Percentiles rank a stretch among this genome's conserved stretches.
phyloP scores from a whole-genome alignment of 1,140 invertebrate species.

The Littorina saxatilis region DNA sequence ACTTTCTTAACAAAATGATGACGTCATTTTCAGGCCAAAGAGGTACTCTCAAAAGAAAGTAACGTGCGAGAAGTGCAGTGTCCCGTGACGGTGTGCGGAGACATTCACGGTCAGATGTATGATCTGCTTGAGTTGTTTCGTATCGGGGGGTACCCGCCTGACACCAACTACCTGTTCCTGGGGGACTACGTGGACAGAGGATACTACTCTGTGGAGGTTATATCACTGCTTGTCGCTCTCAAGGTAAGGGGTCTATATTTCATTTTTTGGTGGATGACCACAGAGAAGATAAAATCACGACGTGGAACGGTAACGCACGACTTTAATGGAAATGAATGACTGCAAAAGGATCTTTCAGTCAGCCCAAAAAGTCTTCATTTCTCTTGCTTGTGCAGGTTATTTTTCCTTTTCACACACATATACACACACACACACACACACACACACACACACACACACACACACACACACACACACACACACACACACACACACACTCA shows the following conservation, averaged over 20 bases:
- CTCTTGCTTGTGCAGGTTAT: too few relatives aligned
- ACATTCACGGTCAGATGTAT: slow-evolving; percentile 99
- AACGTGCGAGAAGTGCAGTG: slow-evolving; percentile 99
- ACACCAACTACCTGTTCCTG: slow-evolving; percentile 99
- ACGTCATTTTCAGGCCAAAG: slow-evolving; percentile 88
- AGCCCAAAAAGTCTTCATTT: too few relatives aligned
- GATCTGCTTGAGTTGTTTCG: slow-evolving; percentile 99
- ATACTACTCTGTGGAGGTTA: slow-evolving; percentile 99
- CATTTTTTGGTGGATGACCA: too few relatives aligned
- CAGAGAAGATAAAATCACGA: too few relatives aligned
- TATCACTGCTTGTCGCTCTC: slow-evolving; percentile 97
- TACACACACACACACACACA: too few relatives aligned
- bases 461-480: too few relatives aligned
- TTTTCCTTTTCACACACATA: too few relatives aligned
- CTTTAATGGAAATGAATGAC: too few relatives aligned
- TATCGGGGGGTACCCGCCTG: slow-evolving; percentile 98
- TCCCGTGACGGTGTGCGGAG: slow-evolving; percentile 99
- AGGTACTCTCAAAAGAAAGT: slow-evolving; percentile 98
- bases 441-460: too few relatives aligned
- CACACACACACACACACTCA: too few relatives aligned
- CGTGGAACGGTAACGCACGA: too few relatives aligned
- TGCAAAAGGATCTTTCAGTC: not conserved
- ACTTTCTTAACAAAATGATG: too few relatives aligned
- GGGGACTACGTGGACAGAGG: slow-evolving; percentile 99
- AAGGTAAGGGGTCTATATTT: slow-evolving; percentile 83